phyloP scores from a whole-genome alignment of 2,888 invertebrate genomes.

The Parnassius glacialis region DNA sequence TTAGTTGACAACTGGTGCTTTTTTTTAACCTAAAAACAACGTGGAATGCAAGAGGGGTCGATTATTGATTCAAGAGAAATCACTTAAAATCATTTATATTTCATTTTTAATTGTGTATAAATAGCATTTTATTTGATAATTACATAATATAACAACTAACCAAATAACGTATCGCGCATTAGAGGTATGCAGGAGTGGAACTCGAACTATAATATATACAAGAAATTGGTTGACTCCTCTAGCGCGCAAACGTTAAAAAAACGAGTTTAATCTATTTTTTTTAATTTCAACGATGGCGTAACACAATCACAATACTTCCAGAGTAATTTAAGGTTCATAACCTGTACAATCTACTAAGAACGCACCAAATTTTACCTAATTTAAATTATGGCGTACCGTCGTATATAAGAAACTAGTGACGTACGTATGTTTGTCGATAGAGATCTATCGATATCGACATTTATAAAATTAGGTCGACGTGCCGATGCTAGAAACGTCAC shows the following conservation, averaged over 20 bases:
- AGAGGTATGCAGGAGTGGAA: not conserved
- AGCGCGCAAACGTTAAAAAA: not conserved
- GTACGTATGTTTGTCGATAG: not conserved
- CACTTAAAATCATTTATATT: constrained; percentile 37
- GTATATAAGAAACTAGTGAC: not conserved
- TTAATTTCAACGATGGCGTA: not conserved
- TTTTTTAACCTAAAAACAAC: constrained; percentile 32
- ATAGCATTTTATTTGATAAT: constrained; percentile 46
- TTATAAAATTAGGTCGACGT: too few relatives aligned
- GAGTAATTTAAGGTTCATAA: constrained; percentile 1
- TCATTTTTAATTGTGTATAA: constrained; percentile 38
- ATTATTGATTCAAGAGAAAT: constrained; percentile 36
- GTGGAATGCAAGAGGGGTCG: constrained; percentile 73
- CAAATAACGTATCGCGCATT: not conserved
- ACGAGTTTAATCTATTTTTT: not conserved
- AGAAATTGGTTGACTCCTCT: not conserved
- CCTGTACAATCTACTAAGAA: constrained; percentile 17
- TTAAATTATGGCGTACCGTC: not conserved
- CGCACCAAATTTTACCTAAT: not conserved
- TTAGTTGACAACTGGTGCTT: not conserved
- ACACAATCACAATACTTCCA: not conserved
- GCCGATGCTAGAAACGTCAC: too few relatives aligned
- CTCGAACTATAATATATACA: not conserved
- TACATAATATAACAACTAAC: constrained; percentile 56
- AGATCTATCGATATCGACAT: not conserved